phyloP scores from a whole-genome alignment of 2,888 invertebrate species.

The Chironomus riparius region DNA sequence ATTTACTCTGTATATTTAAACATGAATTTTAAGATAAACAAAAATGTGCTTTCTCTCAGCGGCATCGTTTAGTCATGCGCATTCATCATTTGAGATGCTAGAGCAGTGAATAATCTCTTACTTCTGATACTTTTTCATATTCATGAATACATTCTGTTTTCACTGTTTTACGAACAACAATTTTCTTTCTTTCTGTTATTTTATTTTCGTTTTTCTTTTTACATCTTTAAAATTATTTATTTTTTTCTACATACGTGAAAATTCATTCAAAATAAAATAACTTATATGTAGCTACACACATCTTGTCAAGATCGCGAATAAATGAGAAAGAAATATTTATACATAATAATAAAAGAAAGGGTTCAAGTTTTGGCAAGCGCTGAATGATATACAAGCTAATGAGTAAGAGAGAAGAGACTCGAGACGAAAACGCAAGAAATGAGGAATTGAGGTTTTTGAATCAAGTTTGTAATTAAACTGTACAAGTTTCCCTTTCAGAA shows the following conservation, averaged over 20 bases:
- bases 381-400: background rate
- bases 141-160: background rate
- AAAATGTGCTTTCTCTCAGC: constrained; percentile 8
- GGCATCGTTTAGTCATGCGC: constrained; percentile 15
- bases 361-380: background rate
- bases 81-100: background rate
- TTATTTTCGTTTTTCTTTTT: background rate
- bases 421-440: background rate
- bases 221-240: no score
- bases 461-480: constrained; percentile 14
- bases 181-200: background rate
- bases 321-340: background rate
- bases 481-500: background rate
- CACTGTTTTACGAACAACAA: background rate
- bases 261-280: background rate
- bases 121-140: no score
- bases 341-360: background rate
- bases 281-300: background rate
- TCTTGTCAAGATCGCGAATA: background rate
- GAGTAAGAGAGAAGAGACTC: background rate
- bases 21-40: constrained; percentile 17
- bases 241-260: background rate
- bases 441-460: constrained; percentile 8
- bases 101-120: background rate
- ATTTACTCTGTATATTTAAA: constrained; percentile 14